These are phyloP conservation scores for Anas bahamensis DNA, from an alignment of 2,797 vertebrate species.

Conservation along the genomic window DNA sequence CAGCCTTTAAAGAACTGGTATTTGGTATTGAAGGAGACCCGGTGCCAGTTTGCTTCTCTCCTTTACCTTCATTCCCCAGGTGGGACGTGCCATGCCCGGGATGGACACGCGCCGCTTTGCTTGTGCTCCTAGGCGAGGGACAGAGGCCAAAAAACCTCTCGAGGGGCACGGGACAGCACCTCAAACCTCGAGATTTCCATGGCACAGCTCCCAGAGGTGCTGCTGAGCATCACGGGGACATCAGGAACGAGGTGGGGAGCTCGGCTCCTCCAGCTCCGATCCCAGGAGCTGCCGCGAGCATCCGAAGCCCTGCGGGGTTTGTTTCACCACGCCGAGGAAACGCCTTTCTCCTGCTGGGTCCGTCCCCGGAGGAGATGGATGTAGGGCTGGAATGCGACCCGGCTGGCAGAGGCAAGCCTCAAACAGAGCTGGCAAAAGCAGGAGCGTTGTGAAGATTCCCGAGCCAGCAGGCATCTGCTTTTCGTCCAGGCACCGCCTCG, in stretches of 20 bases:
- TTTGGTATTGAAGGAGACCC: neutral
- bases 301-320: neutral
- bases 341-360: neutral
- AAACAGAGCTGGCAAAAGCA: neutral
- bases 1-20: neutral
- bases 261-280: neutral
- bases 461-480: neutral
- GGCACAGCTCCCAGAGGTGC: neutral
- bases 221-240: rapidly evolving
- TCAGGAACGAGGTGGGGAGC: neutral
- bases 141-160: neutral
- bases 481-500: neutral
- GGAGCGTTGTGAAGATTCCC: neutral
- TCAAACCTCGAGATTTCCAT: neutral
- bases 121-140: neutral
- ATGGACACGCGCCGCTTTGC: rapidly evolving
- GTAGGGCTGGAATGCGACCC: rapidly evolving
- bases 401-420: neutral
- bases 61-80: neutral
- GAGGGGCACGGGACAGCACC: no score
- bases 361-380: neutral
- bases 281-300: neutral
- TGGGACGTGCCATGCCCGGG: neutral
- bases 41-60: neutral
- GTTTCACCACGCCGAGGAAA: neutral